These are phyloP conservation scores for Phoxinus dragarum DNA, from an alignment of 2,797 vertebrate genomes.

Conservation along the genomic window DNA sequence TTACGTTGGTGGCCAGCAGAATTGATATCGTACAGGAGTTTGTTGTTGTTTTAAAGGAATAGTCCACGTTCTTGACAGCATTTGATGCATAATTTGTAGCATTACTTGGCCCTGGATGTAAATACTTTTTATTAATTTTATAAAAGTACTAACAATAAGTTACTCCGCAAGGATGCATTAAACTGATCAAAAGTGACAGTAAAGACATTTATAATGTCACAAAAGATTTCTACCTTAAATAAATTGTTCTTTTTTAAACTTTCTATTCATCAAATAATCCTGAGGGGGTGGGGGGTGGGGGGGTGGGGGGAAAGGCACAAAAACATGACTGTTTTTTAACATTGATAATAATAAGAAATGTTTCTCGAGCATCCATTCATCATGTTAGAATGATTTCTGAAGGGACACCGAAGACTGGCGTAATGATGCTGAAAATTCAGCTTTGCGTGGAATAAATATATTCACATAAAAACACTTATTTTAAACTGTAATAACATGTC, in stretches of 20 bases:
- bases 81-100: neutral
- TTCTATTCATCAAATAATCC: neutral
- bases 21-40: neutral
- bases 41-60: neutral
- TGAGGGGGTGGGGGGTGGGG: no score
- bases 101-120: neutral
- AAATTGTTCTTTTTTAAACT: neutral
- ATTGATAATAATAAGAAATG: neutral
- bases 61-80: neutral
- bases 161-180: neutral
- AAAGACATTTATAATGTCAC: neutral
- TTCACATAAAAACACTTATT: no score
- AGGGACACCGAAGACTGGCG: neutral
- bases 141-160: neutral
- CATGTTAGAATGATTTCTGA: neutral
- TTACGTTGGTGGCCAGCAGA: conserved; percentile 6
- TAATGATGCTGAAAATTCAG: no score
- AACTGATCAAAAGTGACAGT: neutral
- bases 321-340: neutral
- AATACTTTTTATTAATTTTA: neutral
- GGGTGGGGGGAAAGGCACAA: neutral
- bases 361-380: neutral
- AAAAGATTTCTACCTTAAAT: neutral
- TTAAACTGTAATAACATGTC: neutral
- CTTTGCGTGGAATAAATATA: no score